A percentile compares a stretch with the other conserved stretches of the same genome.
phyloP scores from a whole-genome alignment of 2,797 vertebrate genomes.

The Acanthornis magna region DNA sequence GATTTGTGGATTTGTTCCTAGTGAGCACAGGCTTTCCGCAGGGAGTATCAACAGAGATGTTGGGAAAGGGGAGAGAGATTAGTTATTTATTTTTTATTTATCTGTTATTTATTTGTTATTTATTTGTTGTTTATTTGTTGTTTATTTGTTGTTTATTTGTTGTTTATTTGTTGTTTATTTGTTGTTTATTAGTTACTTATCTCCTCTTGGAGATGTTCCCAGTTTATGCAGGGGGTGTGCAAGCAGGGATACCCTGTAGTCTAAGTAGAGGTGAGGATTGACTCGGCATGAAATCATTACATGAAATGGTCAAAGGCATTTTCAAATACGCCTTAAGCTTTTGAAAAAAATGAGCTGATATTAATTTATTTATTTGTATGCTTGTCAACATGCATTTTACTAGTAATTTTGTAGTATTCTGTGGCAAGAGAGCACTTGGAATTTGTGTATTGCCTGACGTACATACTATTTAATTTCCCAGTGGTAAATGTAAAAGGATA shows the following conservation, averaged over 20 bases:
- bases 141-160: neutral
- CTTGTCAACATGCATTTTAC: neutral
- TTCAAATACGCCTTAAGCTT: neutral
- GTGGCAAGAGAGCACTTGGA: neutral
- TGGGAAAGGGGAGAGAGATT: no score
- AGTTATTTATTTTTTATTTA: no score
- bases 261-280: neutral
- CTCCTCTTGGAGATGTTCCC: neutral
- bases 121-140: neutral
- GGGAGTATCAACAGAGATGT: no score
- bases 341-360: neutral
- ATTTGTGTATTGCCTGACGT: neutral
- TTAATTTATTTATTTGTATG: neutral
- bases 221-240: neutral
- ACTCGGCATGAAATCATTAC: neutral
- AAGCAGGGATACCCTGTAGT: neutral
- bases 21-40: neutral
- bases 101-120: neutral
- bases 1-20: neutral
- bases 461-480: neutral
- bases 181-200: neutral
- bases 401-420: neutral
- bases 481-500: neutral
- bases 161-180: no score
- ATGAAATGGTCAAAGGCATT: neutral